Base-by-base conservation (phyloP, 2,113 vertebrate species). In the Cyanoderma ruficeps region DNA sequence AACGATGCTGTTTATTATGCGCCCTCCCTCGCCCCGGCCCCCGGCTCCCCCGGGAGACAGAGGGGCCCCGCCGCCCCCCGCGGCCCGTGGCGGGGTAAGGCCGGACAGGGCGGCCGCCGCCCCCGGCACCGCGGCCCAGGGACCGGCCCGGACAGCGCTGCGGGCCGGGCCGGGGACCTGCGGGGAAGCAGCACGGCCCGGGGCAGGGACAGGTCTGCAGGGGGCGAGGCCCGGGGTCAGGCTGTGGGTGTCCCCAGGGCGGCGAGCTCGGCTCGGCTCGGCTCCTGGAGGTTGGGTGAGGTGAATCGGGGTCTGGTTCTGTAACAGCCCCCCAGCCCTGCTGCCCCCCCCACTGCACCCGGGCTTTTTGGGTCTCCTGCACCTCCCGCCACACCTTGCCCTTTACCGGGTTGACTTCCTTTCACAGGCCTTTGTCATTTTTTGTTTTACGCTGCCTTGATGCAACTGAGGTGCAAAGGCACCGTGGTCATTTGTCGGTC, bases 1-100 rank as follows among this genome's bases (percentile, higher is more conserved):
- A 95, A 47, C 80, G 79, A 39, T 88, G 89, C 89, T 81, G 64
- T 78, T 89, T 78, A 78, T 92, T 94, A 50, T 87, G 33, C 89
- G 65, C 91, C 63, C 88, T 80, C 91, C 75, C 81, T 90, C 83
- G 72, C 86, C 83, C 60, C 77, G 46, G 63, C 59, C 59, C 64
- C 31, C 21, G 76, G 79, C 84, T 68, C 18, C 65, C 57, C 71
- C 44, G 42, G 18, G 69, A 57, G 72, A 37, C 77, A 47, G n/a
- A 27, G 63, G 63, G 57, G 17, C 37, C 71, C 33, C 33, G 35
- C 33, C 20, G 9, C 39, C 46, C 56, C 37, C 84, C 67, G 44
- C 67, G 30, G 60, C 63, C 75, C 5, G 50, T 65, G 67, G 68
- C 60, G 21, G 55, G 60, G 35, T 8, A 42, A 25, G 46, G 70